Evolutionary conservation across 1,140 invertebrate species (phyloP).

Genomic region (Bombus difficillimus): DNA sequence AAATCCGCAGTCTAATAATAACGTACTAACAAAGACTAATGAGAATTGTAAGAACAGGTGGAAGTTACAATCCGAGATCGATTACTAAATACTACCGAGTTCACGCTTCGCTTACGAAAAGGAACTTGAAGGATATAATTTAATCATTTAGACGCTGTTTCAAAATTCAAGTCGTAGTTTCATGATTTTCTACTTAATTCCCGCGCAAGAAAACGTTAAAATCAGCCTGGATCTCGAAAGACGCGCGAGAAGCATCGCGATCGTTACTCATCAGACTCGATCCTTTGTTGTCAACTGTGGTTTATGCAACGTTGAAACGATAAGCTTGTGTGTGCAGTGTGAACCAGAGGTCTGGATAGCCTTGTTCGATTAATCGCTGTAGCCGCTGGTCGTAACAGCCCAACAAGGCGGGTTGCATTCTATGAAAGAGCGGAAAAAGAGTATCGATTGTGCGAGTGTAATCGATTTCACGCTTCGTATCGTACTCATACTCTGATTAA

Average conservation of each 20-base stretch:
- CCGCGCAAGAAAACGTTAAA: neutral
- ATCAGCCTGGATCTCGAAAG: too few species aligned
- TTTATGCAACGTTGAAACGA: neutral
- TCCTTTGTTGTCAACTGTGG: neutral
- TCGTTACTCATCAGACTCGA: neutral
- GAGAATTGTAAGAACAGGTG: too few species aligned
- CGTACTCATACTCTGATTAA: neutral
- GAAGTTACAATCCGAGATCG: too few species aligned
- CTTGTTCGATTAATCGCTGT: neutral
- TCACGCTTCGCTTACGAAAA: too few species aligned
- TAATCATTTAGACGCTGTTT: too few species aligned
- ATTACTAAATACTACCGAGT: too few species aligned
- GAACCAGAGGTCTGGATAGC: neutral
- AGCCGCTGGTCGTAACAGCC: neutral
- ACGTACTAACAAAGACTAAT: too few species aligned
- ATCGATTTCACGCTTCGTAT: slow-evolving; percentile 6
- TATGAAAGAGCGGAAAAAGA: neutral
- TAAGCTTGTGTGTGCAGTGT: neutral
- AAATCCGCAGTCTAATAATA: too few species aligned
- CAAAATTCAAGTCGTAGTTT: too few species aligned
- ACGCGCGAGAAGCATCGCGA: too few species aligned
- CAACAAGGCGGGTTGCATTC: neutral
- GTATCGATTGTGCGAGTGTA: neutral
- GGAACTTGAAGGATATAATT: too few species aligned
- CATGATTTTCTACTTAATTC: neutral